These are phyloP conservation scores for Myotis yumanensis DNA, from an alignment of 2,113 vertebrate genomes.

Conservation along the genomic window DNA sequence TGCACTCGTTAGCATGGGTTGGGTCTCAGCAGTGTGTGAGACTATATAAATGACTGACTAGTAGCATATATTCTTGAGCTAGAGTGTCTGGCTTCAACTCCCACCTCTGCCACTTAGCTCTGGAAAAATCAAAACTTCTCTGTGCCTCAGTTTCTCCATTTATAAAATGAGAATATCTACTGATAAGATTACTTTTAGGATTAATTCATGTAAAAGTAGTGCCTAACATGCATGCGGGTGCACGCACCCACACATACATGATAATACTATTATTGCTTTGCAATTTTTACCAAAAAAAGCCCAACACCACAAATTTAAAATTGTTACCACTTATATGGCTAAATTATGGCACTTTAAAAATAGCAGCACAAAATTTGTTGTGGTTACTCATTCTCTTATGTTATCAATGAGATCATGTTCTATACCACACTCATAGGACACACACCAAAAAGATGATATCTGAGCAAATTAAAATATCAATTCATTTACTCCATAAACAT, in stretches of 20 bases:
- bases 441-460: background rate
- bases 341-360: background rate
- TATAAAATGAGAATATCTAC: constrained; percentile 4
- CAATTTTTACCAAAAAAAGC: background rate
- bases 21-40: background rate
- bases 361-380: background rate
- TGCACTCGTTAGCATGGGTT: background rate
- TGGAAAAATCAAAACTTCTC: constrained; percentile 14
- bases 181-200: background rate
- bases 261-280: background rate
- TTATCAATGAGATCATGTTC: constrained; percentile 6
- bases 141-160: background rate
- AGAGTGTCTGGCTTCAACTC: background rate
- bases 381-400: background rate
- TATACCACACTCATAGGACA: background rate
- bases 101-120: background rate
- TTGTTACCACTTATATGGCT: background rate
- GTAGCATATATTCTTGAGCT: background rate
- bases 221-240: background rate
- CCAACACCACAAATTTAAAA: constrained; percentile 21
- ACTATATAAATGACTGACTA: background rate
- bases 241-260: background rate
- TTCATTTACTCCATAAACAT: background rate
- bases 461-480: background rate
- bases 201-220: background rate